Evolutionary conservation across 1,140 invertebrate genomes (phyloP).

Genomic region (Conus betulinus): DNA sequence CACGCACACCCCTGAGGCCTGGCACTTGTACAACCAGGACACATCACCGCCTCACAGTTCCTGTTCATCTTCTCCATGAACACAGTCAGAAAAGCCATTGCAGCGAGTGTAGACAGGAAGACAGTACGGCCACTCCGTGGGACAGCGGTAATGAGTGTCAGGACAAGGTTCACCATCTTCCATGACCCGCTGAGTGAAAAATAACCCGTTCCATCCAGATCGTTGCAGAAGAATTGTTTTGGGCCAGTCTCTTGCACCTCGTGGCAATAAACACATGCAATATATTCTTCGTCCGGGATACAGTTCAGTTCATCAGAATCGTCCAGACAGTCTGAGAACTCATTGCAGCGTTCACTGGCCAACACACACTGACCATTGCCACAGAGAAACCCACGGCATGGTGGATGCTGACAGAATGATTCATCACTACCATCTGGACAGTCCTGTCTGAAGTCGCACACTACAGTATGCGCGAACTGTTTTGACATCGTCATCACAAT

Average conservation of each 20-base stretch:
- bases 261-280: not conserved
- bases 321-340: not conserved
- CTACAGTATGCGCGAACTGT: not conserved
- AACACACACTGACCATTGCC: slow-evolving; percentile 2
- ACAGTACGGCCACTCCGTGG: too few relatives aligned
- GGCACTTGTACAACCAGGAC: not conserved
- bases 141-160: too few relatives aligned
- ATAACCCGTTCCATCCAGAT: not conserved
- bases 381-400: not conserved
- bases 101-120: too few relatives aligned
- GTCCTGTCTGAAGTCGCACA: not conserved
- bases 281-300: not conserved
- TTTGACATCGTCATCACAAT: not conserved
- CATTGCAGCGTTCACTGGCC: not conserved
- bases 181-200: too few relatives aligned
- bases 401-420: not conserved
- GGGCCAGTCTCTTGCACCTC: too few relatives aligned
- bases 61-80: not conserved
- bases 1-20: not conserved
- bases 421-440: not conserved
- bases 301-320: not conserved
- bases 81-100: too few relatives aligned
- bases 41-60: not conserved
- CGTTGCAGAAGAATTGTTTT: not conserved
- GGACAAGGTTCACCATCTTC: too few relatives aligned